These are phyloP conservation scores for Drosophila fulvimacula DNA, from an alignment of 2,888 invertebrate species.

Conservation along the genomic window DNA sequence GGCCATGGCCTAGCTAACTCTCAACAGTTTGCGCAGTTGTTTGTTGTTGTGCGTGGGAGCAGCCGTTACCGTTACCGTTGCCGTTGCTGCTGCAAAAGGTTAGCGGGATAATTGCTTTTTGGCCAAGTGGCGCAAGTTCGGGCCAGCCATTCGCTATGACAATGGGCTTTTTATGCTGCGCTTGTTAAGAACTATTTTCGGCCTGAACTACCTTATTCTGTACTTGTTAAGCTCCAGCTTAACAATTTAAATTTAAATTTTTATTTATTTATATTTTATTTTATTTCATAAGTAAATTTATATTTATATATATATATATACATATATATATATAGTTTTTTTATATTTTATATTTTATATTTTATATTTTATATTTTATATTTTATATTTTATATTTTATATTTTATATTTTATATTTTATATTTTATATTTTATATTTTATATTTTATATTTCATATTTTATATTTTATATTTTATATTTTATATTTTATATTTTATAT, in stretches of 20 bases:
- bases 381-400: not conserved
- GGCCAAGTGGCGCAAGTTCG: conserved; percentile 15
- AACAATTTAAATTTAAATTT: not conserved
- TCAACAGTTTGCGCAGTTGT: conserved; percentile 11
- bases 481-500: not conserved
- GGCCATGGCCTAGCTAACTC: conserved; percentile 18
- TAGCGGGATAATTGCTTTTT: conserved; percentile 27
- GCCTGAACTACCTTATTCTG: no score
- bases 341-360: not conserved
- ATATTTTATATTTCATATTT: not conserved
- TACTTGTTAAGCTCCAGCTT: no score
- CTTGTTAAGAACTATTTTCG: not conserved
- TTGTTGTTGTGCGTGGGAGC: conserved; percentile 21
- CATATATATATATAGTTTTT: no score
- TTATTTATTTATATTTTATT: not conserved
- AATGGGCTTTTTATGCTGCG: conserved; percentile 1
- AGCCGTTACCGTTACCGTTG: not conserved
- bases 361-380: not conserved
- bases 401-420: not conserved
- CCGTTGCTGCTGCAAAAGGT: conserved; percentile 2
- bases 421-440: not conserved
- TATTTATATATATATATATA: no score
- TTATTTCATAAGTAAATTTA: not conserved
- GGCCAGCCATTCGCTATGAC: conserved; percentile 5
- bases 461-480: not conserved